A percentile compares a stretch with the other conserved stretches of the same genome.
These are phyloP conservation scores for Clarias laeviceps DNA, from an alignment of 2,797 vertebrate genomes.

Conservation along the genomic window DNA sequence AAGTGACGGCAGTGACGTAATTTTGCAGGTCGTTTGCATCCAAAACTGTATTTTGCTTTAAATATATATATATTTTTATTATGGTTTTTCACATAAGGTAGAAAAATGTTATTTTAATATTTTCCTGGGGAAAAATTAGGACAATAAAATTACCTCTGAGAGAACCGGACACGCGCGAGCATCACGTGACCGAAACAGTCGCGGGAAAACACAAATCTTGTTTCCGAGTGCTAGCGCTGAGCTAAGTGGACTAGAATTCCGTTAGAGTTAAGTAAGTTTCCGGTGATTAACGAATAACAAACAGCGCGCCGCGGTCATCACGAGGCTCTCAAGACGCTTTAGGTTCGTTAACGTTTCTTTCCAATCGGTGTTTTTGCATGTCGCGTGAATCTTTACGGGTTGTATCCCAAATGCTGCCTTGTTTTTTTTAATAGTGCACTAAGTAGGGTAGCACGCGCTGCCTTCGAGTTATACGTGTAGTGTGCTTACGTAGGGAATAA, in stretches of 20 bases:
- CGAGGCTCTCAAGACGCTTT: neutral
- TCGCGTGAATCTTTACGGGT: neutral
- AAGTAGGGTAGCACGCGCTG: neutral
- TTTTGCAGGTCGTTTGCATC: too few relatives aligned
- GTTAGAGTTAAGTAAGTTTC: neutral
- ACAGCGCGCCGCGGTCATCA: accelerated
- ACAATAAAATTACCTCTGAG: too few relatives aligned
- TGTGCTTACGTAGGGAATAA: conserved; percentile 15
- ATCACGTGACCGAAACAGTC: conserved; percentile 61
- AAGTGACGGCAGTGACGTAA: conserved; percentile 25
- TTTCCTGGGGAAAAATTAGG: neutral
- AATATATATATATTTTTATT: neutral
- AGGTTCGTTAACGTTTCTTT: neutral
- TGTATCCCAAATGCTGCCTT: neutral
- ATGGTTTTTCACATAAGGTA: neutral
- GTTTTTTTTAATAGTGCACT: neutral
- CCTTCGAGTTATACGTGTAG: neutral
- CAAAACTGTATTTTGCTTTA: neutral
- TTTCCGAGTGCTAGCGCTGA: neutral
- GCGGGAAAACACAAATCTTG: conserved; percentile 75
- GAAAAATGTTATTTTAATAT: neutral
- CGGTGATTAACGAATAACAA: too few relatives aligned
- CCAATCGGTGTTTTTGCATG: neutral
- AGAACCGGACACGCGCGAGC: neutral
- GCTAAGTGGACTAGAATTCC: neutral